These are phyloP conservation scores for Ginglymostoma cirratum DNA, from an alignment of 2,113 vertebrate species.

Conservation along the genomic window DNA sequence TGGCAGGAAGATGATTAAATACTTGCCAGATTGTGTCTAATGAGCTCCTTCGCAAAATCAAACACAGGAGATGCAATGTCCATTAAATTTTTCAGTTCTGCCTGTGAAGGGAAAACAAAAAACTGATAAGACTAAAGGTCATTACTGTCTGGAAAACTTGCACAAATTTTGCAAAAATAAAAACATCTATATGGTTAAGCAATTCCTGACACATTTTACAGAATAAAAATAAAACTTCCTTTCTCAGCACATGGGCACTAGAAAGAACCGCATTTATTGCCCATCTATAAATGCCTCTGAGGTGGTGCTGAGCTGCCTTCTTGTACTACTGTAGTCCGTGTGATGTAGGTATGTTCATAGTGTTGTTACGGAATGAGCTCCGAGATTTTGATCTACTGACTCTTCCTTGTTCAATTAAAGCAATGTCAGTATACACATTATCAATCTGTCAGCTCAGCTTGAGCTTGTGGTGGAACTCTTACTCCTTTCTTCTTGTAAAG, in stretches of 20 bases:
- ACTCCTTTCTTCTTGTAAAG: not conserved
- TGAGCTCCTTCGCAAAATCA: slow-evolving; percentile 96
- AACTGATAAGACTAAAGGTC: slow-evolving; percentile 38
- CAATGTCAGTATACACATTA: not conserved
- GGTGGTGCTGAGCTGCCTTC: too few species aligned
- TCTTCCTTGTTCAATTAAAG: too few species aligned
- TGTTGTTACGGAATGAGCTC: too few species aligned
- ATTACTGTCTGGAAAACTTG: not conserved
- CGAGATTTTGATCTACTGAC: too few species aligned
- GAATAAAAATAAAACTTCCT: too few species aligned
- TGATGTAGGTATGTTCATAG: too few species aligned
- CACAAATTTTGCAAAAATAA: not conserved
- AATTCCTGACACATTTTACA: not conserved
- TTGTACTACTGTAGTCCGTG: too few species aligned
- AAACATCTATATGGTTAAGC: not conserved
- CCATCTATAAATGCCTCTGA: too few species aligned
- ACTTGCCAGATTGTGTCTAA: slow-evolving; percentile 89
- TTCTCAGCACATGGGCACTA: too few species aligned
- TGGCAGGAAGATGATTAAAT: not conserved
- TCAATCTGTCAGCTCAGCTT: not conserved
- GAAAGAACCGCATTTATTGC: too few species aligned
- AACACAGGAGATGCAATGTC: slow-evolving; percentile 83
- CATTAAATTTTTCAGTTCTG: slow-evolving; percentile 86
- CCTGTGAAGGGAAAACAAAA: slow-evolving; percentile 56
- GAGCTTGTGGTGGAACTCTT: not conserved